Evolutionary conservation across 2,888 invertebrate species (phyloP), one percentile per base, ranked within the genome.

Genomic region (Spodoptera exigua): DNA sequence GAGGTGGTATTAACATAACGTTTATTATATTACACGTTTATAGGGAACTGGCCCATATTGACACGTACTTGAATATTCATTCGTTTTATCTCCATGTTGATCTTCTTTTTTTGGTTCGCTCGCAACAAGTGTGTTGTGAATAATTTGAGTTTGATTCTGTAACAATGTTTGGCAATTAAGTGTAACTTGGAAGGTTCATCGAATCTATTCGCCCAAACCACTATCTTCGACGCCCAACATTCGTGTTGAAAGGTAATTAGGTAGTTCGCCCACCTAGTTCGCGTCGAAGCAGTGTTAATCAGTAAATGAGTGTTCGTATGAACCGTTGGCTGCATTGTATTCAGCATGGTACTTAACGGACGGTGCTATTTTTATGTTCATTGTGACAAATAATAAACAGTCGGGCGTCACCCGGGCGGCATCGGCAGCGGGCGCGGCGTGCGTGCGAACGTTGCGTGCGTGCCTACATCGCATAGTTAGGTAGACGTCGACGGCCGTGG

Each of bases 371-470:
- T 91, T 90, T 84, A 85, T 82, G 83, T 84, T 82, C 82, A 88
- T 86, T 88, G 89, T 89, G 89, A 88, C 89, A 89, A 89, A 89
- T 87, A 83, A 81, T 80, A 85, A 88, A 85, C 83, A 83, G 79
- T 74, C 85, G 83, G 80, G 82, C 89, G 87, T 88, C 88, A 85
- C 81, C 82, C 82, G 82, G 82, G 81, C 84, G 79, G 78, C 74
- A 59, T 69, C 75, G 68, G 69, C 69, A 74, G 83, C 80, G 74
- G 73, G 79, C 71, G 63, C 67, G 69, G 79, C 76, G 76, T 81
- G 83, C 80, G 78, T 76, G 83, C 78, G 77, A 78, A 77, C 81
- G 78, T 77, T 66, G 80, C 79, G 78, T 82, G 79, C 72, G 72
- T 79, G 73, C 70, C 67, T 67, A 73, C 74, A 66, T 51, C 60